phyloP scores from a whole-genome alignment of 2,888 invertebrate genomes.

The Platycnemis pennipes region DNA sequence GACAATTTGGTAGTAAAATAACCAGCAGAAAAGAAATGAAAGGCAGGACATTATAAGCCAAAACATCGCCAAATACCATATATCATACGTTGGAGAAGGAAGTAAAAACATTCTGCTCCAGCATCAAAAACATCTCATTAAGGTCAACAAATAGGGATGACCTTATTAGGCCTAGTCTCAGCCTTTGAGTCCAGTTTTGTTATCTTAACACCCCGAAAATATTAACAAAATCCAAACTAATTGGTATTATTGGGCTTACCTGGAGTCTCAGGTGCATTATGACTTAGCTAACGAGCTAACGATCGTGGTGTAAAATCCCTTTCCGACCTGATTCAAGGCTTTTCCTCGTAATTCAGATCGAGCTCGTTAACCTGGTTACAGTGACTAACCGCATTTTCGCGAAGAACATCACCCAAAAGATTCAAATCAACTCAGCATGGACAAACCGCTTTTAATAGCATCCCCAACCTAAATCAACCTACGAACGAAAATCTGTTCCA shows the following conservation, averaged over 20 bases:
- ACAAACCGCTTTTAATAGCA: too few relatives aligned
- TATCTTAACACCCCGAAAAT: not conserved
- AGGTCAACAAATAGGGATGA: not conserved
- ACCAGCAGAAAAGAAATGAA: not conserved
- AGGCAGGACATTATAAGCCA: not conserved
- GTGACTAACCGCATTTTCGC: not conserved
- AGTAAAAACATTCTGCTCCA: not conserved
- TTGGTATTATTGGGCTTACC: not conserved
- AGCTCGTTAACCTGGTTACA: not conserved
- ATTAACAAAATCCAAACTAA: not conserved
- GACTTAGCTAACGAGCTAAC: not conserved
- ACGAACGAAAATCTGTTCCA: too few relatives aligned
- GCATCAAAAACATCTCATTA: not conserved
- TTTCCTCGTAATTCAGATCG: not conserved
- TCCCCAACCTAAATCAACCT: too few relatives aligned
- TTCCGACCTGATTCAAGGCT: not conserved
- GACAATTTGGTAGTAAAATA: not conserved
- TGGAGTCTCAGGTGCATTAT: not conserved
- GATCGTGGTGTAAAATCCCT: not conserved
- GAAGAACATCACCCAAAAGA: not conserved
- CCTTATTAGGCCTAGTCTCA: not conserved
- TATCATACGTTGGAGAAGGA: not conserved
- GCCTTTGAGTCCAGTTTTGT: not conserved
- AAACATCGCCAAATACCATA: not conserved
- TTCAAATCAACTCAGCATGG: too few relatives aligned